Evolutionary conservation across 2,888 invertebrate genomes (phyloP).

Genomic region (Lasioglossum calceatum): DNA sequence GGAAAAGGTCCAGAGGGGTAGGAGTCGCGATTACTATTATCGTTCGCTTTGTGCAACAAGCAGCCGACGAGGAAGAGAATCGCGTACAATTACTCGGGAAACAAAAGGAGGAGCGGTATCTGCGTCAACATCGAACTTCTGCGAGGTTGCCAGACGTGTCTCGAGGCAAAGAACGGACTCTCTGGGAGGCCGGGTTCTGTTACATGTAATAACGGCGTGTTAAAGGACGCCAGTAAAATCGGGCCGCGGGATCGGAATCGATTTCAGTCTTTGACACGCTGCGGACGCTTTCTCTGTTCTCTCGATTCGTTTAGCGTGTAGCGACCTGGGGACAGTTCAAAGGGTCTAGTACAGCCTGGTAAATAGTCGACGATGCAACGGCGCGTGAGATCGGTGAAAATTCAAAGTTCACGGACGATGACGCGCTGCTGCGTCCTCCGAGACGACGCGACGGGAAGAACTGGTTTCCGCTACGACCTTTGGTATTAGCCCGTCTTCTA

Average conservation of each 20-base stretch:
- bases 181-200: not conserved
- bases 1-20: not conserved
- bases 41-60: slow-evolving; percentile 1
- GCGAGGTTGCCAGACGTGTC: not conserved
- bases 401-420: slow-evolving; percentile 11
- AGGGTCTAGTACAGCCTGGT: not conserved
- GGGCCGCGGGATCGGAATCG: not conserved
- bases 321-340: not conserved
- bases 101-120: slow-evolving; percentile 1
- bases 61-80: not conserved
- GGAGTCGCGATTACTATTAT: not conserved
- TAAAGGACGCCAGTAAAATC: not conserved
- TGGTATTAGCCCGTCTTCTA: slow-evolving; percentile 11
- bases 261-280: not conserved
- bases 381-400: not conserved
- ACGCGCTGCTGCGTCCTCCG: not conserved
- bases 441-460: not conserved
- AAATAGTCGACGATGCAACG: not conserved
- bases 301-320: not conserved
- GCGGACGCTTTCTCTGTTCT: not conserved
- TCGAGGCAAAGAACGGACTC: not conserved
- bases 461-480: slow-evolving; percentile 8
- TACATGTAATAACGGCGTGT: not conserved
- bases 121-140: not conserved
- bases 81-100: slow-evolving; percentile 6